Conservation (phyloP, 2,113 vertebrate species). For the Marmota monax region DNA sequence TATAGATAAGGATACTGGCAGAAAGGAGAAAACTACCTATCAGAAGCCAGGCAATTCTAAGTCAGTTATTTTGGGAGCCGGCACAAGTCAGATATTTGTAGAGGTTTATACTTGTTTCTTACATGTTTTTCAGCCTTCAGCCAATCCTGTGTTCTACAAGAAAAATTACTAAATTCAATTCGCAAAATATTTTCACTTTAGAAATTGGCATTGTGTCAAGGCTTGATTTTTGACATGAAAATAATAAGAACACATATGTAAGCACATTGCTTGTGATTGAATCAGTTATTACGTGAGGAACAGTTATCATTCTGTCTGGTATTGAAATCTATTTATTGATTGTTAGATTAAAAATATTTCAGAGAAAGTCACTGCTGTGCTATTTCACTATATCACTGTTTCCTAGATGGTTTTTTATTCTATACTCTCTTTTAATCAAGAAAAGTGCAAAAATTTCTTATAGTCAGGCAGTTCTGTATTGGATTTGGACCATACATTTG, state of each 20-base stretch:
- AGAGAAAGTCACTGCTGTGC: neutral
- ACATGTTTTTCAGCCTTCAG: constrained; percentile 1
- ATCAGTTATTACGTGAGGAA: neutral
- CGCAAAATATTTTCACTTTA: neutral
- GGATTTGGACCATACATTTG: neutral
- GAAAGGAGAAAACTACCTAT: neutral
- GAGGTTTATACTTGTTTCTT: neutral
- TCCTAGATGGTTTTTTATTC: neutral
- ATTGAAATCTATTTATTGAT: constrained; percentile 12
- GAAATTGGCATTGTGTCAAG: neutral
- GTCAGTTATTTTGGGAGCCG: neutral
- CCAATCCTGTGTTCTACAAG: neutral
- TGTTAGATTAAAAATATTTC: constrained; percentile 47
- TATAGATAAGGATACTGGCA: neutral
- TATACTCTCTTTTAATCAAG: constrained; percentile 55
- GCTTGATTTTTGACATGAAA: constrained; percentile 26
- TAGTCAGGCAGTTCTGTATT: neutral
- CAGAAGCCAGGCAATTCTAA: neutral
- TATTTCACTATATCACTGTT: neutral
- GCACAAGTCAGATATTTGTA: neutral
- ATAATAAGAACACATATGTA: neutral
- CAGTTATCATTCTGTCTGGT: neutral
- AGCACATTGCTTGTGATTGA: neutral
- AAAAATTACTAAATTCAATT: constrained; percentile 28
- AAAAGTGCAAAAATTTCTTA: neutral